Evolutionary conservation across 2,113 vertebrate species (phyloP).

Genomic region (Zosterops pallidus): DNA sequence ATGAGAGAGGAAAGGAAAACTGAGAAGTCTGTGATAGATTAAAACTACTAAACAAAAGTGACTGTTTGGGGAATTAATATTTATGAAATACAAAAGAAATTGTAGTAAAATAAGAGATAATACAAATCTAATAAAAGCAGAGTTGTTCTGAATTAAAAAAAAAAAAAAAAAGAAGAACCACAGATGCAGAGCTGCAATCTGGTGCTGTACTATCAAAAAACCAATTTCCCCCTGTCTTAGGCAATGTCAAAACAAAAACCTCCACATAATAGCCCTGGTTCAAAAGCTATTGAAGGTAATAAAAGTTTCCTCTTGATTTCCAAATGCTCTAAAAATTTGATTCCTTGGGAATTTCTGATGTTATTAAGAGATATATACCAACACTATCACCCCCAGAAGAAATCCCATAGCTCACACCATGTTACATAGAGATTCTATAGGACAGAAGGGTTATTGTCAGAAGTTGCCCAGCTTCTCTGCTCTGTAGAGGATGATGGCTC

Average conservation of each 20-base stretch:
- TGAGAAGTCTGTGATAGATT: constrained; percentile 21
- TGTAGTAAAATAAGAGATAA: constrained; percentile 44
- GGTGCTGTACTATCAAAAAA: neutral
- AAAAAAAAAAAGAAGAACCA: neutral
- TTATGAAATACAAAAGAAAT: constrained; percentile 43
- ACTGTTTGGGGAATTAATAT: constrained; percentile 41
- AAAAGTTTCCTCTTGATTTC: neutral
- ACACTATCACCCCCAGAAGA: neutral
- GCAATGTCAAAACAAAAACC: neutral
- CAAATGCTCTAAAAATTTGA: neutral
- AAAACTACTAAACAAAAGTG: constrained; percentile 36
- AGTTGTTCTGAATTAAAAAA: constrained; percentile 32
- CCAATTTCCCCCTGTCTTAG: neutral
- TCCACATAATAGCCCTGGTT: neutral
- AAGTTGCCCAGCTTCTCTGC: neutral
- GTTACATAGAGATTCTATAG: neutral
- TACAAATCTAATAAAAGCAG: constrained; percentile 32
- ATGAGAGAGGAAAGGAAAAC: neutral
- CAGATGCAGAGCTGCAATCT: neutral
- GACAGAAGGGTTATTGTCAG: neutral
- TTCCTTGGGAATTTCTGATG: neutral
- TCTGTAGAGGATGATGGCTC: neutral
- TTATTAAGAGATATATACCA: neutral
- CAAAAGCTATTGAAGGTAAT: neutral
- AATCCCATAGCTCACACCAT: neutral